Conservation (phyloP, 2,797 vertebrate genomes). For the Ctenopoma multispine region DNA sequence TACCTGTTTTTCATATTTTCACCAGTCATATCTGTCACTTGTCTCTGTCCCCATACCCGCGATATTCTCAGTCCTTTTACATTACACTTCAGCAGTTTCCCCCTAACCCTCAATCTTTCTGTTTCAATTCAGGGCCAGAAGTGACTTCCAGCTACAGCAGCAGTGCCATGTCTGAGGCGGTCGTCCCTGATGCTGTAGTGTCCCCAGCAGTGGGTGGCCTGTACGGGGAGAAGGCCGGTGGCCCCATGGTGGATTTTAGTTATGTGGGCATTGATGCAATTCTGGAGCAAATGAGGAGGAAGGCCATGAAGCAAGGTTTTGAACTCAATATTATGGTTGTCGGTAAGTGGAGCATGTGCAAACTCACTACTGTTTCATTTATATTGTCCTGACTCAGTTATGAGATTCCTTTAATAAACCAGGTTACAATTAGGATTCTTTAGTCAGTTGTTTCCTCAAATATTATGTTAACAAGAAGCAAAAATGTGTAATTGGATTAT, state of each 20-base stretch:
- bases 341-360: slow-evolving; percentile 84
- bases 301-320: slow-evolving; percentile 99
- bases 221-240: slow-evolving; percentile 83
- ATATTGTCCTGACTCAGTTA: background rate
- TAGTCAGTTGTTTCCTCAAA: no score
- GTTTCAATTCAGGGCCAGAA: slow-evolving; percentile 74
- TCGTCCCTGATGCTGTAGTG: slow-evolving; percentile 76
- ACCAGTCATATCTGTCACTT: background rate
- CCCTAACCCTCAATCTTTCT: background rate
- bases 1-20: slow-evolving; percentile 9
- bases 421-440: background rate
- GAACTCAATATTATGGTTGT: slow-evolving; percentile 99
- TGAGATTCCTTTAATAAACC: no score
- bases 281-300: slow-evolving; percentile 97
- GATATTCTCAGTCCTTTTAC: background rate
- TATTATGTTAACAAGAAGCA: no score
- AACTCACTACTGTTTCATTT: background rate
- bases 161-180: slow-evolving; percentile 89
- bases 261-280: slow-evolving; percentile 98
- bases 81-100: background rate
- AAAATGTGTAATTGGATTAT: no score
- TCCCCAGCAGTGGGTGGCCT: slow-evolving; percentile 72
- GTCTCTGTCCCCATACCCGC: background rate
- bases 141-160: slow-evolving; percentile 81
- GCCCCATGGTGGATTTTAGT: slow-evolving; percentile 87